Base-by-base conservation (phyloP, 1,140 invertebrate species). In the Trichoplusia ni region DNA sequence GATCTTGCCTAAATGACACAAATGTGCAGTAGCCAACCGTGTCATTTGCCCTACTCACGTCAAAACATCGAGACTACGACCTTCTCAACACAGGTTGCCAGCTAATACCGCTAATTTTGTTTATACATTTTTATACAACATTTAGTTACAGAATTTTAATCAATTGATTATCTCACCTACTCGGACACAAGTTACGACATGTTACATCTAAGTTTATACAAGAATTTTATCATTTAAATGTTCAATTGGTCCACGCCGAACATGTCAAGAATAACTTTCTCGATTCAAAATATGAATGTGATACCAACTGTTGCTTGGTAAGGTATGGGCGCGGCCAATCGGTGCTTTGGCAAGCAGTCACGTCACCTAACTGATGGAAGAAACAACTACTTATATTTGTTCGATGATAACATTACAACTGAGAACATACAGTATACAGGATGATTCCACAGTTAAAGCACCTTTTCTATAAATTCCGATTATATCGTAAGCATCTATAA, bases 91-190 rank as follows among this genome's bases (percentile, higher is more conserved):
- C n/a, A 37, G 25, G 19, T 2, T 23, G 18, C 44, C 44, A 29
- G 21, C 51, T 11, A 9, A 25, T 54, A 54, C 23, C 6, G 7
- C 51, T 54, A 58, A 13, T 51, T 51, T 29, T 23, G 7, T 58
- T 58, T 44, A 44, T 56, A 56, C 53, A 56, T 56, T 56, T 46
- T 56, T 56, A 54, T 40, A 54, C 51, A 54, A 54, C 51, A 54
- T n/a, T 37, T 21, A 37, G 25, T 54, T 54, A 54, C 35, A 54
- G 5, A 40, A 14, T 40, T 37, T 27, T 25, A 8, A 23, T n/a
- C n/a, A 25, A 44, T n/a, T 9, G 4, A 27, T 21, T 29, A 27
- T 25, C 44, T 47, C 13, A 58, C 23, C 54, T 58, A 58, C 23
- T 58, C 14, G 37, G 38, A 58, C 38, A 44, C 37, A 31, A 14